Base-by-base conservation (phyloP, 1,140 invertebrate species). In the Heliconius melpomene region DNA sequence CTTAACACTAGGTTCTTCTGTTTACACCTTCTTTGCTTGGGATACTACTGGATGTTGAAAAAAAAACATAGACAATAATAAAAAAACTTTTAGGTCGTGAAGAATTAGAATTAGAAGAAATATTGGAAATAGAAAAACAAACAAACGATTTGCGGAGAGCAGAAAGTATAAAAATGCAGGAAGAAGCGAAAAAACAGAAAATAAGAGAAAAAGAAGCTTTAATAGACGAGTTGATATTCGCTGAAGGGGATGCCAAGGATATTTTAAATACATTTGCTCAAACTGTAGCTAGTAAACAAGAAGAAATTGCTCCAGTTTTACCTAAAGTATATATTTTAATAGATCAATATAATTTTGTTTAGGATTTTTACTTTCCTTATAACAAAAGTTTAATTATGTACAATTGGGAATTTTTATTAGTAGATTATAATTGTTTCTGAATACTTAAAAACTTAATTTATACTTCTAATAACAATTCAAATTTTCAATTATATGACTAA, bases 191-290 rank as follows among this genome's bases (percentile, higher is more conserved):
- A 86, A 97, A 96, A 86, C 96, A 96, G 72, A 98, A 98, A 91
- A 96, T 97, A 38, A 96, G 97, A 72, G 96, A 98, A 72, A 98
- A 98, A 90, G 98, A 99, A 91, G 97, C 97, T 2, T 94, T 99
- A 0, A 98, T 99, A 83, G 98, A 99, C 94, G 98, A 99, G 89
- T 94, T 99, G 3, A 99, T 98, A 97, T 98, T 98, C 93, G 98
- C 98, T 11, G 97, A 98, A 84, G 96, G 96, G 32, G 96, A 98
- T 94, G 98, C 98, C 0, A 97, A 97, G 78, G 96, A 97, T 83
- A 99, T 99, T 83, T 94, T 99, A 1, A 97, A 97, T 77, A 97
- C 96, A 60, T 98, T 98, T 95, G 97, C 97, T 26, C 96, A 96
- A 83, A 96, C 95, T 46, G 95, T 97, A 78, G 95, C 95, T 57